These are phyloP conservation scores for Axis porcinus DNA, from an alignment of 2,113 vertebrate species.

Conservation along the genomic window DNA sequence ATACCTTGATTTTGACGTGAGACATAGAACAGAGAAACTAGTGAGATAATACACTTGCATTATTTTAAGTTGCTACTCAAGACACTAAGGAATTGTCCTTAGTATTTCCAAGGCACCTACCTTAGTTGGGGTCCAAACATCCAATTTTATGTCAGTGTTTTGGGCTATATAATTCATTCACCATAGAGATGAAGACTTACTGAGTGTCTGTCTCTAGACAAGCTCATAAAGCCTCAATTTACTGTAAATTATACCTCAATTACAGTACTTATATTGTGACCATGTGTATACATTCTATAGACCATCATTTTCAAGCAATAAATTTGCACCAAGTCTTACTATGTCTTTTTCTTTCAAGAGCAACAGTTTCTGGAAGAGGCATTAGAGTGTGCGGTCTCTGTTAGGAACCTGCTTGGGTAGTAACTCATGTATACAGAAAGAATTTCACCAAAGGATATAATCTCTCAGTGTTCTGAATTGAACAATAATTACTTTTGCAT, in stretches of 20 bases:
- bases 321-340: background rate
- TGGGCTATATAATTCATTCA: background rate
- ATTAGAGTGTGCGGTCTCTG: background rate
- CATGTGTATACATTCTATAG: background rate
- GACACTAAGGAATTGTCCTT: background rate
- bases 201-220: background rate
- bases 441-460: background rate
- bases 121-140: background rate
- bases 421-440: background rate
- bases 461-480: background rate
- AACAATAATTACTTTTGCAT: background rate
- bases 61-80: background rate
- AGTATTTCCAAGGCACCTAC: background rate
- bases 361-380: background rate
- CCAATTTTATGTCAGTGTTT: background rate
- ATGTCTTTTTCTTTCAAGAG: background rate
- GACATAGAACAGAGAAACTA: background rate
- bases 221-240: background rate
- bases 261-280: background rate
- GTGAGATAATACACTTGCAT: background rate
- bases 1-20: slow-evolving; percentile 1
- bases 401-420: background rate
- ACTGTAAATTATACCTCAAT: background rate
- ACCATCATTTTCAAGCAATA: background rate
- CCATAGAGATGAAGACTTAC: background rate